Evolutionary conservation across 2,113 vertebrate genomes (phyloP).

Genomic region (Periophthalmus modestus): DNA sequence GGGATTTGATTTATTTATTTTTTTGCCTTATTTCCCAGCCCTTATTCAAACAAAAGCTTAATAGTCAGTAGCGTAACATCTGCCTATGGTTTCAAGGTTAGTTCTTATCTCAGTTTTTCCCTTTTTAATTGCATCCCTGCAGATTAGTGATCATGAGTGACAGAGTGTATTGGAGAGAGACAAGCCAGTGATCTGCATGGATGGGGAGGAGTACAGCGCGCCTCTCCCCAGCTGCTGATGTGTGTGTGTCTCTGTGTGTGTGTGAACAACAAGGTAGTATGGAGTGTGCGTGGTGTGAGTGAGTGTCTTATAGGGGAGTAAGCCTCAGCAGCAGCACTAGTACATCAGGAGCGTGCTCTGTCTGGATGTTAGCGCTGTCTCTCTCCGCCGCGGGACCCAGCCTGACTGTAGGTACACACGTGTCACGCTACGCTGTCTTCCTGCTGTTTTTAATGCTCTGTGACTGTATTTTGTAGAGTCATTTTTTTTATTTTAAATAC

Average conservation of each 20-base stretch:
- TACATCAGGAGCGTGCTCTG: conserved; percentile 57
- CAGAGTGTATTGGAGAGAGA: neutral
- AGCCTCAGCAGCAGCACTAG: conserved; percentile 63
- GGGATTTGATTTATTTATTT: too few relatives aligned
- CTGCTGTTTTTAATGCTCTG: conserved; percentile 10
- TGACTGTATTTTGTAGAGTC: conserved; percentile 4
- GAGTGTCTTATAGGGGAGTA: conserved; percentile 52
- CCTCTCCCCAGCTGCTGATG: conserved; percentile 62
- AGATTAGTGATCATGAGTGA: conserved; percentile 27
- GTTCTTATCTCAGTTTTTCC: conserved; percentile 10
- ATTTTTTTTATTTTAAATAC: conserved; percentile 6
- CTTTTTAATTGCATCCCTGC: conserved; percentile 21
- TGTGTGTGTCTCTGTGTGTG: conserved; percentile 27
- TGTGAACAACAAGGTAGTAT: conserved; percentile 22
- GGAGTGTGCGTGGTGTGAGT: conserved; percentile 41
- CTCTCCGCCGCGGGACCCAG: conserved; percentile 72
- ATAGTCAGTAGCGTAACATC: conserved; percentile 17
- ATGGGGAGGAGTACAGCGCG: conserved; percentile 36
- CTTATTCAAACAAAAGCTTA: neutral
- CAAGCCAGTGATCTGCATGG: conserved; percentile 22
- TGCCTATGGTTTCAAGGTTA: conserved; percentile 8
- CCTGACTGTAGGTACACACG: conserved; percentile 72
- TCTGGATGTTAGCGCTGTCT: conserved; percentile 74
- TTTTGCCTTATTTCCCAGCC: neutral
- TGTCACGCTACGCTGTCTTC: neutral